Evolutionary conservation across 1,140 invertebrate genomes (phyloP), one percentile per base, ranked within the genome.

Genomic region (Drosophila mauritiana): DNA sequence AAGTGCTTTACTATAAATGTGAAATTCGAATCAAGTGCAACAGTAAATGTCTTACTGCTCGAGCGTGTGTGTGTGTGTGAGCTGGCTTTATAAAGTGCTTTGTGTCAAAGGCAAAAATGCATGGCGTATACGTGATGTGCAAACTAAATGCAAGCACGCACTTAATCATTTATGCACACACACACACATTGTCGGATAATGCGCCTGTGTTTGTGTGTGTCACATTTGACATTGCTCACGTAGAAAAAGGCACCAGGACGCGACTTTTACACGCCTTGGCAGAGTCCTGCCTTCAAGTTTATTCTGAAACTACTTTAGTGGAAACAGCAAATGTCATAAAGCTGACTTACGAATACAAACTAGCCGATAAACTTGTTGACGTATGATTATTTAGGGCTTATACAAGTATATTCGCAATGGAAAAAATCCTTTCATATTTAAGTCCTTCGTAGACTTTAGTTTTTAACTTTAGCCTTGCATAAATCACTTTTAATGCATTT

Each of bases 51-150:
- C 20, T 20, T 36, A 31, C 51, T 20, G 27, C 61, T 22, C 20
- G 3, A 22, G 31, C 31, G 0, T 37, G 11, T 27, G 17, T 57
- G 65, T 56, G 36, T 55, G 61, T n/a, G 25, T 17, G 40, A 49
- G 45, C 54, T 55, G 42, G 53, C 75, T 73, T 88, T 82, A 88
- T 88, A 82, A 88, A 86, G 83, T 79, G 75, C 83, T 88, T 82
- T 88, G 74, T 82, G 80, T 79, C 80, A 83, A 79, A 83, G 75
- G 64, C 31, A 79, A 75, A 83, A 83, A 83, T 88, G 75, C 82
- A 86, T 88, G 61, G 83, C 54, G 55, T 22, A 59, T 81, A 86
- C 83, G 83, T 86, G 83, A 77, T 45, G 63, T 64, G 75, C 55
- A 75, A 72, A 39, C 65, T 49, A 88, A 69, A 82, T 86, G 82